Evolutionary conservation across 2,113 vertebrate species (phyloP).

Genomic region (Strigops habroptila): DNA sequence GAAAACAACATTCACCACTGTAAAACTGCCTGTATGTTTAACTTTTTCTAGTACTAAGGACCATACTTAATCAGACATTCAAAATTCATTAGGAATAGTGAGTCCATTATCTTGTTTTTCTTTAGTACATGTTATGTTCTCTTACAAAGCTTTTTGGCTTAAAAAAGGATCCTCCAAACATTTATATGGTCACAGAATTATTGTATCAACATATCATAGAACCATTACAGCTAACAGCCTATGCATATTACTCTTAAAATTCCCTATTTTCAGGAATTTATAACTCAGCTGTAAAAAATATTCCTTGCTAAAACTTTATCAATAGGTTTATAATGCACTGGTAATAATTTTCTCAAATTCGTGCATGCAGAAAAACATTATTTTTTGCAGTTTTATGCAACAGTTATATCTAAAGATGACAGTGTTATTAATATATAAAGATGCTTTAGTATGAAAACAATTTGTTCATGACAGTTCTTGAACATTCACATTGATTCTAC

Average conservation of each 20-base stretch:
- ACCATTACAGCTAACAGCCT: not conserved
- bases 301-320: not conserved
- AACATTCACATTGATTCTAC: not conserved
- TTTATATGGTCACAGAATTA: constrained; percentile 9
- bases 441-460: not conserved
- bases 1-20: not conserved
- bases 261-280: constrained; percentile 18
- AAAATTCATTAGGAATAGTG: not conserved
- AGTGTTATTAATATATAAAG: not conserved
- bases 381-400: not conserved
- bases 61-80: not conserved
- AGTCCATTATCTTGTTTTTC: not conserved
- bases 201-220: not conserved
- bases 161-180: not conserved
- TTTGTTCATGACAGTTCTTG: not conserved
- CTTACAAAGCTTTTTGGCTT: not conserved
- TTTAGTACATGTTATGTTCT: not conserved
- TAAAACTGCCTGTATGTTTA: not conserved
- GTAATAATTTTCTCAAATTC: not conserved
- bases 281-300: not conserved
- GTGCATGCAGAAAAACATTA: not conserved
- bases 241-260: not conserved
- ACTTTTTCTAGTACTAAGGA: not conserved
- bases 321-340: not conserved
- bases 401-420: not conserved